phyloP scores from a whole-genome alignment of 1,140 invertebrate genomes.

The Euglossa dilemma region DNA sequence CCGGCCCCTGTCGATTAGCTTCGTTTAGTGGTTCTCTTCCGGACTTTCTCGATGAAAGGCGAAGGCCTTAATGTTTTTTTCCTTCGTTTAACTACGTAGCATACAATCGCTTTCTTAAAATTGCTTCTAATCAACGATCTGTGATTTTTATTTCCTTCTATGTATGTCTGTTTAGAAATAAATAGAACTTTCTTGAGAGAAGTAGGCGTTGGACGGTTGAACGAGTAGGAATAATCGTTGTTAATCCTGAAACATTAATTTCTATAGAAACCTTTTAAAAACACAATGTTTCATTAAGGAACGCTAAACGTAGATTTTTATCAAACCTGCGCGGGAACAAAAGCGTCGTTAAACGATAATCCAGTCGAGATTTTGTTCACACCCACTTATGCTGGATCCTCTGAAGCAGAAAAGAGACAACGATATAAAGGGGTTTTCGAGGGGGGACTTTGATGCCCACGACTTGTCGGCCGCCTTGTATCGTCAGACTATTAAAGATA shows the following conservation, averaged over 20 bases:
- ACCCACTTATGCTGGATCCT: constrained; percentile 4
- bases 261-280: background rate
- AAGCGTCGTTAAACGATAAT: constrained; percentile 29
- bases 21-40: constrained; percentile 27
- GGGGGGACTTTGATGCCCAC: constrained; percentile 29
- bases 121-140: background rate
- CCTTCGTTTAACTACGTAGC: background rate
- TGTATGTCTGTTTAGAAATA: background rate
- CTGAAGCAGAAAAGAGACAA: background rate
- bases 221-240: too few species aligned
- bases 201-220: too few species aligned
- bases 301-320: background rate
- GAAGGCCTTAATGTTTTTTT: background rate
- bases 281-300: background rate
- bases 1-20: constrained; percentile 3
- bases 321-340: constrained; percentile 5
- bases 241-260: too few species aligned
- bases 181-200: too few species aligned
- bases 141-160: background rate
- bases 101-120: background rate
- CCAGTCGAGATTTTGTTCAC: constrained; percentile 31
- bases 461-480: constrained; percentile 25
- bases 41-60: constrained; percentile 37
- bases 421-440: constrained; percentile 1
- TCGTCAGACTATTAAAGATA: constrained; percentile 44